Percentiles rank a stretch among this genome's conserved stretches.
Conservation (phyloP, 2,113 vertebrate species). For the Xenopus tropicalis region DNA sequence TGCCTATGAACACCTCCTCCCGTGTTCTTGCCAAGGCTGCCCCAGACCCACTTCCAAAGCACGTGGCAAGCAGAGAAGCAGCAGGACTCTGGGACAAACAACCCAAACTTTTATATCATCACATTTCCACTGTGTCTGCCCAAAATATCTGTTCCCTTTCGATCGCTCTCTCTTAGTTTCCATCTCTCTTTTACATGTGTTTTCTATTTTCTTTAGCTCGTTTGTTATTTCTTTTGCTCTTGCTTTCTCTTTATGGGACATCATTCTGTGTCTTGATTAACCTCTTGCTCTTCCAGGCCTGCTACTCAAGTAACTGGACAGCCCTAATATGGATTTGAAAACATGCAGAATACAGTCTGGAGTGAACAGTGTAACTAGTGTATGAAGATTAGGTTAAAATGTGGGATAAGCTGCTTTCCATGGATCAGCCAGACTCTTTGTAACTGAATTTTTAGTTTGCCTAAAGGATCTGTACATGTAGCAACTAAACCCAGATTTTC, state of each 20-base stretch:
- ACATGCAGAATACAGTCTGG: not conserved
- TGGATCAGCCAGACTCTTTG: constrained; percentile 17
- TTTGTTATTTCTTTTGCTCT: not conserved
- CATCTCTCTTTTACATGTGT: not conserved
- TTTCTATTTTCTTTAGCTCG: not conserved
- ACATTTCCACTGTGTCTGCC: constrained; percentile 36
- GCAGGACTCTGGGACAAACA: constrained; percentile 31
- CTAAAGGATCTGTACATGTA: too few species aligned
- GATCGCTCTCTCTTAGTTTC: too few species aligned
- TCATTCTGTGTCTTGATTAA: not conserved
- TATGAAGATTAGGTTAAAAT: constrained; percentile 22
- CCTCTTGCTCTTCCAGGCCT: not conserved
- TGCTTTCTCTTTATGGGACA: not conserved
- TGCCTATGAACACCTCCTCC: constrained; percentile 25
- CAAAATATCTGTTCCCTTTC: constrained; percentile 16
- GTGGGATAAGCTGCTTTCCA: constrained; percentile 33
- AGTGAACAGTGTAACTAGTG: constrained; percentile 18
- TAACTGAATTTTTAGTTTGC: constrained; percentile 5
- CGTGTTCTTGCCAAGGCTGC: constrained; percentile 15
- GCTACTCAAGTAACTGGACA: not conserved
- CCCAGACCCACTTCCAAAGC: constrained; percentile 28
- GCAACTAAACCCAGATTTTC: too few species aligned
- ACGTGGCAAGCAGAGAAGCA: constrained; percentile 37
- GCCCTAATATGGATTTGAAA: not conserved
- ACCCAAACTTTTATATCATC: constrained; percentile 28